A percentile compares a stretch with the other conserved stretches of the same genome.
Evolutionary conservation across 2,888 invertebrate species (phyloP).

Genomic region (Isotomurus palustris): DNA sequence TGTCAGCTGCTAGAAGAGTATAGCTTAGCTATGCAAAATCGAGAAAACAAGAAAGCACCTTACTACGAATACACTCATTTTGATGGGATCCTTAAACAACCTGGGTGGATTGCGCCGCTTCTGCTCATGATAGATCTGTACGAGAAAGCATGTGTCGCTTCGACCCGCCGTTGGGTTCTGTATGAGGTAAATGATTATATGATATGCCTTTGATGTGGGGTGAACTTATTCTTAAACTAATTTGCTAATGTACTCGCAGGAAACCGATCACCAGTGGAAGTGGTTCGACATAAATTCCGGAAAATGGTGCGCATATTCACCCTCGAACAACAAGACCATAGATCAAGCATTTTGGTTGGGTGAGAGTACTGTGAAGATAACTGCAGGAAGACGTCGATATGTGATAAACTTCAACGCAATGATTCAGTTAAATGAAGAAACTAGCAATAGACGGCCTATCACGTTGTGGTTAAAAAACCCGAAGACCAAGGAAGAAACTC

Average conservation of each 20-base stretch:
- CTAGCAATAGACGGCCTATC: conserved; percentile 73
- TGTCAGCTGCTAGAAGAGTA: conserved; percentile 29
- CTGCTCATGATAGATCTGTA: conserved; percentile 69
- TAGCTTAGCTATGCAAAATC: conserved; percentile 16
- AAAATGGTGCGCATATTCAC: conserved; percentile 71
- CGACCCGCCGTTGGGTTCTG: conserved; percentile 53
- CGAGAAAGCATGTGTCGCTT: conserved; percentile 67
- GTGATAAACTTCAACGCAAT: conserved; percentile 72
- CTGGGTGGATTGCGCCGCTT: conserved; percentile 71
- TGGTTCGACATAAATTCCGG: conserved; percentile 79
- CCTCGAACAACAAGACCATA: conserved; percentile 67
- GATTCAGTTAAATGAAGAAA: conserved; percentile 69
- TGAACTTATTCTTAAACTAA: no score
- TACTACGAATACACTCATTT: no score
- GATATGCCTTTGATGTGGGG: background rate
- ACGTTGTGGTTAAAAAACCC: conserved; percentile 56
- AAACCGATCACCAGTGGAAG: conserved; percentile 60
- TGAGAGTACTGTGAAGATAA: conserved; percentile 64
- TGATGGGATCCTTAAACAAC: conserved; percentile 51
- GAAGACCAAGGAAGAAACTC: background rate
- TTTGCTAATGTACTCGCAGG: conserved; percentile 20
- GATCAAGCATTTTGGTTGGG: conserved; percentile 73
- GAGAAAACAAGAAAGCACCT: conserved; percentile 44
- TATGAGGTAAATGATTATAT: background rate
- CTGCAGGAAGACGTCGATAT: conserved; percentile 68